Evolutionary conservation across 2,888 invertebrate species (phyloP).

Genomic region (Trypoxylon attenuatum): DNA sequence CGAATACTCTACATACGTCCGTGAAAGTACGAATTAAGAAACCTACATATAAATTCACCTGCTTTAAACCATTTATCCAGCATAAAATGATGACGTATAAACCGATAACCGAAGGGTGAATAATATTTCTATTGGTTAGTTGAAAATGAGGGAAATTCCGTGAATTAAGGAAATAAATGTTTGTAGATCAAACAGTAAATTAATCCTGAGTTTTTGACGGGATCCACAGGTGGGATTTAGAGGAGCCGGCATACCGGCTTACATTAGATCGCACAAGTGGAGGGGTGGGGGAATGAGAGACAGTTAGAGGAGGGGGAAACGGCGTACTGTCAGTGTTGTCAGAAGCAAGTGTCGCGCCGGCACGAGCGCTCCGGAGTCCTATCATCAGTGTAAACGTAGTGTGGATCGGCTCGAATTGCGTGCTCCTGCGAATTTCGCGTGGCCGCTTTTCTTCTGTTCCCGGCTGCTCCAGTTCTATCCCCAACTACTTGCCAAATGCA

Average conservation of each 20-base stretch:
- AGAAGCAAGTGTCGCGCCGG: conserved; percentile 29
- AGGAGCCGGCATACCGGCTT: background rate
- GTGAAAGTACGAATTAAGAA: too few species aligned
- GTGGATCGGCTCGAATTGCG: conserved; percentile 15
- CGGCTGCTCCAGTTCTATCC: conserved; percentile 19
- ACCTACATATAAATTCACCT: too few species aligned
- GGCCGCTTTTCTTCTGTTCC: conserved; percentile 14
- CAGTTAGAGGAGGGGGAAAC: conserved; percentile 4
- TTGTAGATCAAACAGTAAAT: too few species aligned
- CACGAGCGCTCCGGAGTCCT: conserved; percentile 10
- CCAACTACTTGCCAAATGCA: conserved; percentile 41
- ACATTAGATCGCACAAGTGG: conserved; percentile 5
- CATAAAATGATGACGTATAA: too few species aligned
- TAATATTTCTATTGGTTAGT: too few species aligned
- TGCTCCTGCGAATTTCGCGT: background rate
- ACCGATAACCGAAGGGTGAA: too few species aligned
- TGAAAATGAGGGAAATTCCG: too few species aligned
- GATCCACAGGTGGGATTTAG: background rate
- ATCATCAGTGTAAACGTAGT: conserved; percentile 29
- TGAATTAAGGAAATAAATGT: too few species aligned
- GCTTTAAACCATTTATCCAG: too few species aligned
- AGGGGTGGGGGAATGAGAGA: conserved; percentile 21
- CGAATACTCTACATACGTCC: too few species aligned
- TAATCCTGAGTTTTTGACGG: too few species aligned
- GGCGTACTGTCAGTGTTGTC: conserved; percentile 27